Evolutionary conservation across 2,113 vertebrate species (phyloP), one percentile per base, ranked within the genome.

Genomic region (Hippolais icterina): DNA sequence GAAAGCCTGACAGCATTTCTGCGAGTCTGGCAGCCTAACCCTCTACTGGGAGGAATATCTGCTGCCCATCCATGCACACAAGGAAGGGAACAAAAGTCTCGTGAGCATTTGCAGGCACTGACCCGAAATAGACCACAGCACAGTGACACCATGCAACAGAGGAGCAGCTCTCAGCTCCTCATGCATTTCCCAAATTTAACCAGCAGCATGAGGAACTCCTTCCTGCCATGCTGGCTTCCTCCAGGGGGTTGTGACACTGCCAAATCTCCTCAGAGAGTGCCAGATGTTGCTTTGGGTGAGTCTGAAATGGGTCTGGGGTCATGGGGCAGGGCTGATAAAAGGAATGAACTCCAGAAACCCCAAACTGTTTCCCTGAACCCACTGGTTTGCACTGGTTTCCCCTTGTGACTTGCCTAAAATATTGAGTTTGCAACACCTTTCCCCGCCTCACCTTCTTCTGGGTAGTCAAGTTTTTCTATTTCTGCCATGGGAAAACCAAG

Each of bases 1-100:
- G 59, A 96, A 94, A 95, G 64, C 74, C 92, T 91, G 95, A 93
- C 84, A 94, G 89, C 61, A 5, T 91, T 83, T 94, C 90, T 27
- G 4, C 0, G 1, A 64, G 80, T 69, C 83, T 60, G 1, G 65
- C 18, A 74, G 69, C 44, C 66, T 52, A 69, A 39, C 74, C 66
- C 77, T 96, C 88, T 47, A 9, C 70, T 49, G 69, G 68, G 44
- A 60, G 49, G 39, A 81, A 81, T 70, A 35, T 50, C 50, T 64
- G 22, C 21, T 70, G 64, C 50, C 86, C 76, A 59, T 44, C 61
- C 75, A 31, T 5, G 13, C 46, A 46, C 37, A 74, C 25, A 7
- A 72, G 50, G 50, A 68, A 61, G 68, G 59, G 71, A 89, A 20
- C 10, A 75, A 72, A 82, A 64, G 20, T 46, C 60, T 61, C 3